phyloP scores from a whole-genome alignment of 2,797 vertebrate species.

The Potorous gilbertii region DNA sequence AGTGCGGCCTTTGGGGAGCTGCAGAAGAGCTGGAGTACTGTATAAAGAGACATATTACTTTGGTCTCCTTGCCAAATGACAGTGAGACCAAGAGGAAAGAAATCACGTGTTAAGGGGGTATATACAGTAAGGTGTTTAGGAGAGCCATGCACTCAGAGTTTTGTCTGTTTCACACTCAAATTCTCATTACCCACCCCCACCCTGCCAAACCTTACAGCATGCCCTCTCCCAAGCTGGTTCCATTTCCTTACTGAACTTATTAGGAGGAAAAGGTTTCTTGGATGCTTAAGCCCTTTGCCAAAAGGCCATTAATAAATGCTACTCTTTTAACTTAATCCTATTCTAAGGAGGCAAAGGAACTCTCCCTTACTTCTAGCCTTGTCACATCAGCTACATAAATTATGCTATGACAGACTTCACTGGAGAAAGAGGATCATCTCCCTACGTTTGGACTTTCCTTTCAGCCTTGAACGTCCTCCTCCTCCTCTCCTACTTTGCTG shows the following conservation, averaged over 20 bases:
- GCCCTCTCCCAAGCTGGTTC: no score
- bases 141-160: background rate
- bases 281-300: background rate
- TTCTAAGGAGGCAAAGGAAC: background rate
- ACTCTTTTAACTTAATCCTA: background rate
- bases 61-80: background rate
- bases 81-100: background rate
- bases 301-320: background rate
- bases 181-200: background rate
- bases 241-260: background rate
- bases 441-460: background rate
- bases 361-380: background rate
- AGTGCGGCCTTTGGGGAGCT: constrained; percentile 89
- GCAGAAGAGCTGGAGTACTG: constrained; percentile 90
- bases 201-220: background rate
- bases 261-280: background rate
- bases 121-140: no score
- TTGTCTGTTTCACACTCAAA: background rate
- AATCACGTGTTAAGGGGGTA: background rate
- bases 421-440: constrained; percentile 1
- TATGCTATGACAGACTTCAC: background rate
- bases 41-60: background rate
- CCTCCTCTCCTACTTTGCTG: background rate
- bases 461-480: background rate
- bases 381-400: background rate